Percentiles rank a stretch among this genome's conserved stretches.
These are phyloP conservation scores for Nothoprocta pentlandii DNA, from an alignment of 2,113 vertebrate species.

Conservation along the genomic window DNA sequence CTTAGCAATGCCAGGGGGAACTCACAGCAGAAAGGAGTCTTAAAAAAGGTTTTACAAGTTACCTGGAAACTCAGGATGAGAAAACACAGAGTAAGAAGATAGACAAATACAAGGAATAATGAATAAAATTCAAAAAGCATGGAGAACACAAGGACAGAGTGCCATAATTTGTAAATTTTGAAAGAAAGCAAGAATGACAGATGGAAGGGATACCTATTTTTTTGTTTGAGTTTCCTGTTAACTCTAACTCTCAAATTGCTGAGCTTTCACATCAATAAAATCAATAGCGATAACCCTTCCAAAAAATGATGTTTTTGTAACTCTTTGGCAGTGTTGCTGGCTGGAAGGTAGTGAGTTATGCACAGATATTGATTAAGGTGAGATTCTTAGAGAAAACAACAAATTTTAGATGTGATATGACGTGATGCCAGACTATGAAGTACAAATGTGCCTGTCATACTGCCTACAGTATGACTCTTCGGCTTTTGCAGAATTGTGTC, in stretches of 20 bases:
- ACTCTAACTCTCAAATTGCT: neutral
- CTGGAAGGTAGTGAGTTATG: neutral
- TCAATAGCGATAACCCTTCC: neutral
- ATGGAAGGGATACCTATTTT: neutral
- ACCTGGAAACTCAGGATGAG: neutral
- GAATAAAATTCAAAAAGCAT: neutral
- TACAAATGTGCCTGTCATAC: neutral
- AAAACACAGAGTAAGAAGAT: neutral
- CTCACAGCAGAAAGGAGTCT: neutral
- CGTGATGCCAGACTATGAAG: neutral
- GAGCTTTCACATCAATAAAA: neutral
- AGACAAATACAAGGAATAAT: neutral
- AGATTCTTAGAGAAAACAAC: neutral
- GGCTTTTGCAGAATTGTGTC: neutral
- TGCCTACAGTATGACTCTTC: neutral
- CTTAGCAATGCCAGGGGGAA: neutral
- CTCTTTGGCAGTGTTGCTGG: neutral
- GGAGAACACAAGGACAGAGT: neutral
- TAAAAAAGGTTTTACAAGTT: neutral
- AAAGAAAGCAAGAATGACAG: neutral
- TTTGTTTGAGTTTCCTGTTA: neutral
- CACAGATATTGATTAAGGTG: neutral
- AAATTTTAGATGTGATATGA: neutral
- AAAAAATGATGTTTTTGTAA: rapidly evolving
- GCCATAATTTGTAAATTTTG: neutral